Evolutionary conservation across 2,797 vertebrate genomes (phyloP), one percentile per base, ranked within the genome.

Genomic region (Macrochelys suwanniensis): DNA sequence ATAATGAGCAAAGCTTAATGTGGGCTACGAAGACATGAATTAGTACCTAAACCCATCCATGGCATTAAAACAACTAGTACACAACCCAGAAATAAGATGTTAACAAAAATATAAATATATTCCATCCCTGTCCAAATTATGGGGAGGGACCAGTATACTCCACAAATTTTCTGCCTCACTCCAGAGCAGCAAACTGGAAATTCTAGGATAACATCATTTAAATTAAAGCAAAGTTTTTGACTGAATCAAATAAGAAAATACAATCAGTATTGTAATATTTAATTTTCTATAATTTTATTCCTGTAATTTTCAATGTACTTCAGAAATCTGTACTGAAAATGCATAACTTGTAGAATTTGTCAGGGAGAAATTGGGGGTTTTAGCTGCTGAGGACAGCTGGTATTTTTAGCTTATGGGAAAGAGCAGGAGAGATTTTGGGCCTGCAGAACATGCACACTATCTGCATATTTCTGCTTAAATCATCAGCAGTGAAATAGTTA

Each of bases 321-420:
- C 42, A 94, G 74, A 88, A 81, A 93, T 91, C 76, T 82, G 56
- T 90, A 91, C 19, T 91, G 89, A 79, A 95, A 86, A 37, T 50
- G 51, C 11, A 0, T 53, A 91, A 31, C 17, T 2, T 77, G 71
- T 37, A 93, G 82, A 90, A 95, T 93, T 93, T 90, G 83, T 92
- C 87, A 95, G 89, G 81, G 79, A 76, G 92, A 37, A 93, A 25
- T 84, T 95, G 61, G 37, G 80, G 53, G 57, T 59, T 95, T 88
- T 77, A 82, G 45, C 51, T 92, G 81, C 81, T 77, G 16, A 84
- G 42, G 76, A 89, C 23, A 93, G 83, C 42, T 88, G 68, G 81
- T 89, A 84, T 71, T 91, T 47, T 94, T 80, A 93, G 85, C 89
- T 93, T 37, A 54, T 87, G 79, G 68, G 81, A 95, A 95, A 90